A percentile compares a stretch with the other conserved stretches of the same genome.
These are phyloP conservation scores for Pedicia rivosa DNA, from an alignment of 2,888 invertebrate genomes.

Conservation along the genomic window DNA sequence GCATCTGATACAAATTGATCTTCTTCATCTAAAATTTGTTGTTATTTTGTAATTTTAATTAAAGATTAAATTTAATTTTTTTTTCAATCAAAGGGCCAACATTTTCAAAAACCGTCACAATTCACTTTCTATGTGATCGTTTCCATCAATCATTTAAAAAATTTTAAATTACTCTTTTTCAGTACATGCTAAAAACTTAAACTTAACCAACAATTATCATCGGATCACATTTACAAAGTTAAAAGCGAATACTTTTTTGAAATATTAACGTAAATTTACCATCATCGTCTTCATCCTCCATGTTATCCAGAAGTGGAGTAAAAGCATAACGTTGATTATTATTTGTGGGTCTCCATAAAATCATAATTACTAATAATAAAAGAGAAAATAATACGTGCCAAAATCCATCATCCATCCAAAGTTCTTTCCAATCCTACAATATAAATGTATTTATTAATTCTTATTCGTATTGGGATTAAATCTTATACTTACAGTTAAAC, in stretches of 20 bases:
- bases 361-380: slow-evolving; percentile 79
- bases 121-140: too few species aligned
- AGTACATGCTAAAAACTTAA: too few species aligned
- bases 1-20: slow-evolving; percentile 77
- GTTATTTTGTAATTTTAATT: neutral
- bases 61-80: too few species aligned
- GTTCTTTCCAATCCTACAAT: slow-evolving; percentile 66
- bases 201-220: too few species aligned
- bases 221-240: neutral
- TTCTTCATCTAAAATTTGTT: slow-evolving; percentile 44
- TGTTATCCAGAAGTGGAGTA: slow-evolving; percentile 73
- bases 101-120: too few species aligned
- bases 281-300: slow-evolving; percentile 60
- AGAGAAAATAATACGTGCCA: slow-evolving; percentile 89
- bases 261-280: too few species aligned
- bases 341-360: slow-evolving; percentile 88
- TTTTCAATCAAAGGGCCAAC: too few species aligned
- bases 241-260: too few species aligned
- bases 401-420: slow-evolving; percentile 90
- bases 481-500: slow-evolving; percentile 50
- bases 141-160: too few species aligned
- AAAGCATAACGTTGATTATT: slow-evolving; percentile 93
- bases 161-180: too few species aligned
- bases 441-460: too few species aligned
- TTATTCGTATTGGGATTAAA: neutral